These are phyloP conservation scores for Cheilinus undulatus DNA, from an alignment of 2,113 vertebrate species.

Conservation along the genomic window DNA sequence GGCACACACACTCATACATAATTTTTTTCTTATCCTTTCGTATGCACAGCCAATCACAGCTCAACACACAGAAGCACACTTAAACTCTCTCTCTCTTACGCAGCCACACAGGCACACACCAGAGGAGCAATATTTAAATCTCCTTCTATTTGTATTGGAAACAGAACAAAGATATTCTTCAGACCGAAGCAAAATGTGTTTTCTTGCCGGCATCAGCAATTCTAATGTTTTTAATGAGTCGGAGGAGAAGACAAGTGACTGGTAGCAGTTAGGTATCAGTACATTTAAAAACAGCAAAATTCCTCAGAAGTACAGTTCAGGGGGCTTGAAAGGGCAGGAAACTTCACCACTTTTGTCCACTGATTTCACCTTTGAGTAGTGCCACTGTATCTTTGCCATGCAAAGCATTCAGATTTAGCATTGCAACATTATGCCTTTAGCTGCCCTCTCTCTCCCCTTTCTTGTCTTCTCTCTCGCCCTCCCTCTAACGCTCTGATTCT, in stretches of 20 bases:
- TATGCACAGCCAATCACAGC: slow-evolving; percentile 54
- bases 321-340: slow-evolving; percentile 4
- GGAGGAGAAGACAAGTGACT: slow-evolving; percentile 61
- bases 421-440: slow-evolving; percentile 59
- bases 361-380: slow-evolving; percentile 67
- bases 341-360: slow-evolving; percentile 40
- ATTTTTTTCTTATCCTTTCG: slow-evolving; percentile 58
- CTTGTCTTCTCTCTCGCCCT: slow-evolving; percentile 41
- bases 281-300: slow-evolving; percentile 57
- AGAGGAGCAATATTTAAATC: slow-evolving; percentile 81
- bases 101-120: slow-evolving; percentile 62
- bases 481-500: slow-evolving; percentile 41
- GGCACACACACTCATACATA: slow-evolving; percentile 42
- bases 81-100: slow-evolving; percentile 20
- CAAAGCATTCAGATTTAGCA: slow-evolving; percentile 35
- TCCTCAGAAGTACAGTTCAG: slow-evolving; percentile 52
- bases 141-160: slow-evolving; percentile 84
- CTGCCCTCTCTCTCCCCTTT: slow-evolving; percentile 22
- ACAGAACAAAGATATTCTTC: slow-evolving; percentile 84
- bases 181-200: slow-evolving; percentile 80
- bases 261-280: slow-evolving; percentile 62
- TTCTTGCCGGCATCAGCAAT: slow-evolving; percentile 84
- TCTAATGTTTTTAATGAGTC: slow-evolving; percentile 83
- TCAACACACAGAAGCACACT: slow-evolving; percentile 60
- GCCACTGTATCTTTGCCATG: slow-evolving; percentile 26